Conservation (phyloP, 2,797 vertebrate species). For the Gadopsis bispinosus region DNA sequence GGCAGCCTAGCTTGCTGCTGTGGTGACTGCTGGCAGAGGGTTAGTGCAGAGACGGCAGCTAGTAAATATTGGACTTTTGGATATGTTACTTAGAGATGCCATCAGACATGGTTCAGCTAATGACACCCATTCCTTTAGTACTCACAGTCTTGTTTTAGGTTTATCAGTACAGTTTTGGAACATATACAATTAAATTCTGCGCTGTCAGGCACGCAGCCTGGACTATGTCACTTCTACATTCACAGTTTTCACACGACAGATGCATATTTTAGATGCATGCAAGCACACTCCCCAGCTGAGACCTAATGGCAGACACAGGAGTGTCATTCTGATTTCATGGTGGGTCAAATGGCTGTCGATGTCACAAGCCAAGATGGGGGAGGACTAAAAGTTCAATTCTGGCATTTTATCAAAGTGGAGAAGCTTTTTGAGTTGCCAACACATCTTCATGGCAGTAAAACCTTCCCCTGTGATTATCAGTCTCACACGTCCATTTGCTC, state of each 20-base stretch:
- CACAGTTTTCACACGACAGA: not conserved
- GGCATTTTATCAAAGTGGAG: slow-evolving; percentile 3
- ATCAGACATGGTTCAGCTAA: not conserved
- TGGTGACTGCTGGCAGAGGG: not conserved
- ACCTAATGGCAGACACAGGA: not conserved
- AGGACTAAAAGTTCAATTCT: slow-evolving; percentile 2
- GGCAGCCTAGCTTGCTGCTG: not conserved
- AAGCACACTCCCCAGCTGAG: not conserved
- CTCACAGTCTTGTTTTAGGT: not conserved
- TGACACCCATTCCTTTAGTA: not conserved
- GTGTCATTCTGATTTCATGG: not conserved
- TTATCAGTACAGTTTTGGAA: not conserved
- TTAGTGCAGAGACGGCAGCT: not conserved
- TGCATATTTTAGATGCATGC: slow-evolving; percentile 12
- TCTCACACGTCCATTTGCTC: not conserved
- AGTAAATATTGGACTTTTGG: not conserved
- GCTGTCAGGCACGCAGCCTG: slow-evolving; percentile 12
- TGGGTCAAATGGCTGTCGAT: slow-evolving; percentile 8
- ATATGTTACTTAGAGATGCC: not conserved
- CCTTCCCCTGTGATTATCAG: not conserved
- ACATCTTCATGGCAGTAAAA: not conserved
- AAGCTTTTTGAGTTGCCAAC: slow-evolving; percentile 9
- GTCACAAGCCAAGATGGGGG: slow-evolving; percentile 6
- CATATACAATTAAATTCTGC: not conserved
- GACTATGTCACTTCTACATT: slow-evolving; percentile 5